Percentiles rank a stretch among this genome's conserved stretches.
Conservation (phyloP, 2,797 vertebrate genomes). For the Corythornis leucogaster region DNA sequence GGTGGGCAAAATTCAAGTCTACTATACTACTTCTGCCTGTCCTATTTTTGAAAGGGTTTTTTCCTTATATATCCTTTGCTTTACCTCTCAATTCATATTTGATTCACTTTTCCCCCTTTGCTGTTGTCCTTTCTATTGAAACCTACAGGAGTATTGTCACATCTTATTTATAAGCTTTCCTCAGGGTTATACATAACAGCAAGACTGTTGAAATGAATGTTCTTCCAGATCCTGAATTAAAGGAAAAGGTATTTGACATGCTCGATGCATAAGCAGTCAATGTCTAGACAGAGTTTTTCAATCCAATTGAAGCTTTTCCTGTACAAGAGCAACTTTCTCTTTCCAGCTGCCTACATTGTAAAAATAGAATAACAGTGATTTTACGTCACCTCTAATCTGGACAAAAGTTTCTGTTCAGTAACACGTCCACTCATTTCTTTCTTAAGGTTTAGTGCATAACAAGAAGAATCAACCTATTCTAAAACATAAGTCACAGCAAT, state of each 20-base stretch:
- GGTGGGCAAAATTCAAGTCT: neutral
- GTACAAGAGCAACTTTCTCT: conserved; percentile 5
- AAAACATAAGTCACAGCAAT: neutral
- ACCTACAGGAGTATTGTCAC: conserved; percentile 18
- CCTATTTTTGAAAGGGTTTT: neutral
- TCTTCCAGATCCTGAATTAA: conserved; percentile 45
- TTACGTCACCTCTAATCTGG: conserved; percentile 20
- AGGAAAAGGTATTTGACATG: conserved; percentile 53
- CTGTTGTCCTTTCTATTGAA: conserved; percentile 28
- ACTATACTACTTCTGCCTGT: neutral
- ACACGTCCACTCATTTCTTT: neutral
- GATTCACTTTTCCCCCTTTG: neutral
- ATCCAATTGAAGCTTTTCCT: conserved; percentile 48
- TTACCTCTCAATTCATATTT: neutral
- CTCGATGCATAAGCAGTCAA: conserved; percentile 27
- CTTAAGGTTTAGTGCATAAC: neutral
- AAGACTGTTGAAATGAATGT: conserved; percentile 41
- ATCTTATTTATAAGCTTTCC: conserved; percentile 47
- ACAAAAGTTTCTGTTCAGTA: conserved; percentile 20
- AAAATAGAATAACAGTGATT: conserved; percentile 4
- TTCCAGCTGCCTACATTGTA: neutral
- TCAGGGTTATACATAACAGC: conserved; percentile 19
- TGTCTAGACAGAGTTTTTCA: conserved; percentile 67
- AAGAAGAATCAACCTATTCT: neutral
- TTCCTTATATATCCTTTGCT: neutral